Conservation (phyloP, 2,888 invertebrate genomes). For the Brachyptera risi region DNA sequence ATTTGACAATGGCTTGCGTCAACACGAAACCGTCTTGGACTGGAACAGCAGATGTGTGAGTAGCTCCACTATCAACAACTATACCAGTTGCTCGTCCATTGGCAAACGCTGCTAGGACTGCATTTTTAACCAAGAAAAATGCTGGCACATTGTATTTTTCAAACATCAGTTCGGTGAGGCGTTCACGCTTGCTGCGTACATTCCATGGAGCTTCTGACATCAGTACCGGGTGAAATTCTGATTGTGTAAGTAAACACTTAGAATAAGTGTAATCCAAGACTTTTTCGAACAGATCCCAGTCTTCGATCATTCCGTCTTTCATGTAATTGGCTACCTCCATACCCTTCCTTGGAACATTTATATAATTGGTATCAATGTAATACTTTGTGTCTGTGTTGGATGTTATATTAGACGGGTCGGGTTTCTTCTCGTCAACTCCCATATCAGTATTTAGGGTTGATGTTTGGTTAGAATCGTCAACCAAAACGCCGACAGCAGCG, state of each 20-base stretch:
- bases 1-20: slow-evolving; percentile 91
- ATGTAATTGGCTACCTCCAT: slow-evolving; percentile 91
- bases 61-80: slow-evolving; percentile 95
- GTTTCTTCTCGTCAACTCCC: slow-evolving; percentile 58
- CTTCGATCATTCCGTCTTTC: slow-evolving; percentile 98
- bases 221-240: slow-evolving; percentile 92
- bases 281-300: slow-evolving; percentile 98
- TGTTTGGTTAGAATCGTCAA: slow-evolving; percentile 56
- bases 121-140: slow-evolving; percentile 96
- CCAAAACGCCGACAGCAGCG: slow-evolving; percentile 77
- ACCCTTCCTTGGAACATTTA: slow-evolving; percentile 83
- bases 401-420: slow-evolving; percentile 63
- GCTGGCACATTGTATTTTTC: slow-evolving; percentile 99
- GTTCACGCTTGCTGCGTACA: slow-evolving; percentile 85
- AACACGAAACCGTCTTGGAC: slow-evolving; percentile 96
- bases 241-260: slow-evolving; percentile 89
- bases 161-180: slow-evolving; percentile 93
- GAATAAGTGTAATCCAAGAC: slow-evolving; percentile 92
- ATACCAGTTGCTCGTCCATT: slow-evolving; percentile 76
- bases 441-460: slow-evolving; percentile 62
- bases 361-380: slow-evolving; percentile 89
- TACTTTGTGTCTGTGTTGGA: slow-evolving; percentile 58
- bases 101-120: slow-evolving; percentile 95
- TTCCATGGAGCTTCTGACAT: slow-evolving; percentile 99
- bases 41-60: slow-evolving; percentile 96